phyloP scores from a whole-genome alignment of 92 coral and sea anemone genomes.

The Phymanthus crucifer region DNA sequence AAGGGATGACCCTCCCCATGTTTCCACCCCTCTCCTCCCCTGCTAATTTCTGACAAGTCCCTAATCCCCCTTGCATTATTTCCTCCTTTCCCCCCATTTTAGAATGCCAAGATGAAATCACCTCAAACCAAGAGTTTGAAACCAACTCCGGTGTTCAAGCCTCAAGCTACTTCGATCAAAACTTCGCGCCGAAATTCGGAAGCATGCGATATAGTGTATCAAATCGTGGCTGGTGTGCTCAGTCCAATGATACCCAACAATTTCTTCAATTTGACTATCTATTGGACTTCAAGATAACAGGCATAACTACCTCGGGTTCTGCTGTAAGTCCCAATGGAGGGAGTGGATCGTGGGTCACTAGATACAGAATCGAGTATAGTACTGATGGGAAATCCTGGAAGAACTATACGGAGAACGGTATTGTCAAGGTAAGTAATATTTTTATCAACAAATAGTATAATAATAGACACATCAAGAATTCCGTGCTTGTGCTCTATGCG shows the following conservation, averaged over 20 bases:
- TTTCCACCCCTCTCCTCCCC: not conserved
- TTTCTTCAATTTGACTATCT: constrained; percentile 30
- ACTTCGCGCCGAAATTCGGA: constrained; percentile 54
- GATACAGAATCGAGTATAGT: constrained; percentile 54
- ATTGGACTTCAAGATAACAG: constrained; percentile 22
- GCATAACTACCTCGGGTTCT: constrained; percentile 17
- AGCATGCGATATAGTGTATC: constrained; percentile 53
- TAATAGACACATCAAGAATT: not conserved
- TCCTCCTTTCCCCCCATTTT: no score
- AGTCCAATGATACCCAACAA: constrained; percentile 39
- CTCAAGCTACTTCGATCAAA: constrained; percentile 61
- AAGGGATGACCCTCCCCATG: not conserved
- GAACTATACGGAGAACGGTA: constrained; percentile 33
- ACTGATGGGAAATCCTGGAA: constrained; percentile 49
- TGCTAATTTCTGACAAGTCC: no score
- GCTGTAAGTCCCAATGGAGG: constrained; percentile 12
- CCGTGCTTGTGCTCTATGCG: not conserved
- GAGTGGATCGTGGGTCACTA: constrained; percentile 47
- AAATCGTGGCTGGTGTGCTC: constrained; percentile 66
- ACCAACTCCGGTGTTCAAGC: constrained; percentile 47
- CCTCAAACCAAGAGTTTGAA: not conserved
- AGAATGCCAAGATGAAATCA: constrained; percentile 35
- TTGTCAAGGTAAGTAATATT: constrained; percentile 32
- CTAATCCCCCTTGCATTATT: not conserved
- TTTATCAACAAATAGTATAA: not conserved